These are phyloP conservation scores for Chaetops frenatus DNA, from an alignment of 2,113 vertebrate species.

Conservation along the genomic window DNA sequence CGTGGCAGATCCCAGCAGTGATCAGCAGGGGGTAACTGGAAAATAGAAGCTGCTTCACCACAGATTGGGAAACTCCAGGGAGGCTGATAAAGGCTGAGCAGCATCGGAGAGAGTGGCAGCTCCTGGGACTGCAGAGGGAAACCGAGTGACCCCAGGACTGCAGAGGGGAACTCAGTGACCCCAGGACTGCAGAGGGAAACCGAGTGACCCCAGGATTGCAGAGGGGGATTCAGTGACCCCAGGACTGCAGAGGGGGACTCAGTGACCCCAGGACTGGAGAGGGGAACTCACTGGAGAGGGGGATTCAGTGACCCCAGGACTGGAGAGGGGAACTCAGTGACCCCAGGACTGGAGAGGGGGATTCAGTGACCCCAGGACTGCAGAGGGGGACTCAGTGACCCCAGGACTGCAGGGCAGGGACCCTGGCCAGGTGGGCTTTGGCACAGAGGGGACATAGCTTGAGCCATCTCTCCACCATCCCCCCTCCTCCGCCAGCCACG, in stretches of 20 bases:
- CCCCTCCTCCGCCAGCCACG: background rate
- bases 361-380: accelerated
- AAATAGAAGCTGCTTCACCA: background rate
- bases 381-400: background rate
- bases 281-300: background rate
- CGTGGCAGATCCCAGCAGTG: accelerated
- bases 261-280: background rate
- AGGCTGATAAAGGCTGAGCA: background rate
- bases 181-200: background rate
- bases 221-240: accelerated
- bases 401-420: background rate
- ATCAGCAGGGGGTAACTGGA: background rate
- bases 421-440: background rate
- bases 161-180: background rate
- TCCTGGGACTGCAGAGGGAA: accelerated
- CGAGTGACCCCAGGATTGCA: background rate
- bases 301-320: background rate
- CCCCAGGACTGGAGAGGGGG: accelerated
- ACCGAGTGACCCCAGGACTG: accelerated
- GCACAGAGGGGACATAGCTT: background rate
- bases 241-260: accelerated
- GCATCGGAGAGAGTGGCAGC: accelerated
- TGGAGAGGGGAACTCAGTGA: background rate
- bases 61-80: accelerated
- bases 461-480: background rate